Base-by-base conservation (phyloP, 2,113 vertebrate genomes). In the Alethe diademata region DNA sequence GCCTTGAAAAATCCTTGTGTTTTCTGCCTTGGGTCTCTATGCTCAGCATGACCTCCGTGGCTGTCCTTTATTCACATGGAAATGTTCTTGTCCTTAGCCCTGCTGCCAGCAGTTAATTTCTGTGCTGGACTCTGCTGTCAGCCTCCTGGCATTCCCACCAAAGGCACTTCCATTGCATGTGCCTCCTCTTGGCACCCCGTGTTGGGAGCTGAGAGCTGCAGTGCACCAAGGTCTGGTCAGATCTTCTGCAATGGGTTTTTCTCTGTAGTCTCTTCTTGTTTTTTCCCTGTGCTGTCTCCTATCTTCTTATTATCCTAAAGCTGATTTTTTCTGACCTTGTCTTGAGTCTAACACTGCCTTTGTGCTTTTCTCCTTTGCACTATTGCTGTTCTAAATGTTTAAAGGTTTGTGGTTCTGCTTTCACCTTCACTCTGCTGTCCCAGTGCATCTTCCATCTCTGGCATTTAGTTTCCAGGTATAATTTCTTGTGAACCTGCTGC, bases 41-140 rank as follows among this genome's bases (percentile, higher is more conserved):
- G 19, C 48, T 65, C 48, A 79, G 58, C 1, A 0, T 86, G 81
- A 43, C 64, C 83, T 90, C 57, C 14, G 28, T 66, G 45, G 60
- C 6, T 19, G 17, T 82, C 80, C 78, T 91, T 78, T 78, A 47
- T 74, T 85, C 71, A 26, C 38, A 36, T 0, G 23, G 61, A 31
- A 86, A 51, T 14, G 13, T 67, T 50, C 22, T 20, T 38, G 56
- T 75, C 47, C 93, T 93, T 86, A 81, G 79, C 57, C 74, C 50
- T 5, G 14, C 61, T 91, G 84, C 81, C 92, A 84, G 76, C 51
- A 74, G 51, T 91, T 95, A 36, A 51, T 90, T 96, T 79, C 66
- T 92, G 29, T 81, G 66, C 80, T 88, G 76, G 61, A 38, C 50
- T 90, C 60, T 84, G 73, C 73, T 86, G 45, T 67, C 83, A 86